phyloP scores from a whole-genome alignment of 2,888 invertebrate species.

The Buathra laborator region DNA sequence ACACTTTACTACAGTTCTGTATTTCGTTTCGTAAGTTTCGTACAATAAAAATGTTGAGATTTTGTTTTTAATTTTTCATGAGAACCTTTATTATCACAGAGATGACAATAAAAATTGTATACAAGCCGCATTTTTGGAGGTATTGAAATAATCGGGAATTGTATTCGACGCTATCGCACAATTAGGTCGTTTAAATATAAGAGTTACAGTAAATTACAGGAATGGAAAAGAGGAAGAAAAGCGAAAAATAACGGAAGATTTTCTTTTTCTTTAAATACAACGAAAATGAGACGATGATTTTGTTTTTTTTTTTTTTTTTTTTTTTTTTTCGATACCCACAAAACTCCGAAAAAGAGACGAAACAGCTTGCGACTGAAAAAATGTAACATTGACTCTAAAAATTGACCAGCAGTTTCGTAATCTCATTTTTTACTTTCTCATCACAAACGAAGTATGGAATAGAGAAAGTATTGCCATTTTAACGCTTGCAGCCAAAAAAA shows the following conservation, averaged over 20 bases:
- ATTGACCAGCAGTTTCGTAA: constrained; percentile 25
- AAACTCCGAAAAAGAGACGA: not conserved
- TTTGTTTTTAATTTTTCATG: constrained; percentile 26
- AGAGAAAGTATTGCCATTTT: not conserved
- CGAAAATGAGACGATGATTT: not conserved
- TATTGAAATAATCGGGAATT: constrained; percentile 27
- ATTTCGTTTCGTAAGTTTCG: not conserved
- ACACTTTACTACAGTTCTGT: too few relatives aligned
- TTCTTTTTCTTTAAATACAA: not conserved
- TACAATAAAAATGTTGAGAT: not conserved
- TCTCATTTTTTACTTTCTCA: not conserved
- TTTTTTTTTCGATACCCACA: not conserved
- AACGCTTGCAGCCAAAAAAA: constrained; percentile 4
- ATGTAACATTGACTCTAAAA: constrained; percentile 13
- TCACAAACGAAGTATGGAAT: too few relatives aligned
- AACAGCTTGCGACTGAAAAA: not conserved
- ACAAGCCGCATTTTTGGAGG: constrained; percentile 34
- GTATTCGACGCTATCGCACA: constrained; percentile 3
- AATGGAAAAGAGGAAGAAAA: constrained; percentile 21
- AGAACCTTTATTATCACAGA: constrained; percentile 72
- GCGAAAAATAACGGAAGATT: constrained; percentile 12
- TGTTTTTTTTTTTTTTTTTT: too few relatives aligned
- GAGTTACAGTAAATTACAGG: not conserved
- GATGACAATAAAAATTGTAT: constrained; percentile 68
- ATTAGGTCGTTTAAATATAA: not conserved